phyloP scores from a whole-genome alignment of 2,797 vertebrate genomes.

The Limosa lapponica region DNA sequence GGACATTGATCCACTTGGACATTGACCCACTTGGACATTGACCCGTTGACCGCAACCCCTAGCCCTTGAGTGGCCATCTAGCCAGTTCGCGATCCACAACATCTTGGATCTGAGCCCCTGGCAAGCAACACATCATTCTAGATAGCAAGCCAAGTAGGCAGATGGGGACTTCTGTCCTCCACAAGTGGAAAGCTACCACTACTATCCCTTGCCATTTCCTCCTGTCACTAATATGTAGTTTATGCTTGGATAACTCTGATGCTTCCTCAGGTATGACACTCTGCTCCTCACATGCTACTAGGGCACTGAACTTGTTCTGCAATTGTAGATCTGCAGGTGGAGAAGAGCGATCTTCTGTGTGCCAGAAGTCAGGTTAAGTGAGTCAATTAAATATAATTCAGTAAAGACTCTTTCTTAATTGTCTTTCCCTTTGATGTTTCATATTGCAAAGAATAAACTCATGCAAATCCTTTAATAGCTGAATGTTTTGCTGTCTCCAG shows the following conservation, averaged over 20 bases:
- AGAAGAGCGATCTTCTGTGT: neutral
- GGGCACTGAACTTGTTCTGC: neutral
- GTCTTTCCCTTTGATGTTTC: neutral
- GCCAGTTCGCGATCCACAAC: neutral
- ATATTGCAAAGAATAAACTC: neutral
- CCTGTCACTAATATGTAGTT: neutral
- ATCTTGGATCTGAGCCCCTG: neutral
- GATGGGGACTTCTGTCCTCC: slow-evolving; percentile 2
- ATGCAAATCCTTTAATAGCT: neutral
- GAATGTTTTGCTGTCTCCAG: neutral
- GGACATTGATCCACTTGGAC: too few relatives aligned
- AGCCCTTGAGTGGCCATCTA: too few relatives aligned
- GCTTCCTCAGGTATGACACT: neutral
- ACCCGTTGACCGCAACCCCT: too few relatives aligned
- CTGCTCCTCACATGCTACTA: neutral
- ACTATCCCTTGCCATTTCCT: neutral
- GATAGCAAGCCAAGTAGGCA: neutral
- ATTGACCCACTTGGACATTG: too few relatives aligned
- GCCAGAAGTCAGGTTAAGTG: neutral
- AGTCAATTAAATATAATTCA: neutral
- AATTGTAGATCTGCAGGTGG: neutral
- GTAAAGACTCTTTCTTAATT: neutral
- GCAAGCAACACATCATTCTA: neutral
- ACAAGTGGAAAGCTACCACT: neutral
- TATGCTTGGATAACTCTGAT: neutral